Base-by-base conservation (phyloP, 2,113 vertebrate genomes). In the Stegostoma tigrinum region DNA sequence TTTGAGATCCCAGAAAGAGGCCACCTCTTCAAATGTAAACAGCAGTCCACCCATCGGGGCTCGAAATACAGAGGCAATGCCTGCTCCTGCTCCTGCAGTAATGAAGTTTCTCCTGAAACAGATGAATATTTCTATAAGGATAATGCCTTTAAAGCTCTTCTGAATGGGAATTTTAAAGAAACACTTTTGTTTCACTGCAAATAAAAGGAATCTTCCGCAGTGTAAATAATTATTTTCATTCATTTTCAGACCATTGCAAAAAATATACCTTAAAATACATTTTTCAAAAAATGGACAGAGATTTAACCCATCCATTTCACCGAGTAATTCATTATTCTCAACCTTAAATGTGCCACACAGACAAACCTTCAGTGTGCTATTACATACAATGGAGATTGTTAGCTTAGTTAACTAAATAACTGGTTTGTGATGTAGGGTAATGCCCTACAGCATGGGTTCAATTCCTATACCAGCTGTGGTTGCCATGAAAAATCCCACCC, bases 11-110 rank as follows among this genome's bases (percentile, higher is more conserved):
- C 97, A 97, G 34, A 96, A 97, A 0, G 96, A 97, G 72, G 96
- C 96, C n/a, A 97, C 96, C 89, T 97, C 97, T 89, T 96, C 96
- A 23, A 97, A 42, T 0, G 95, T 96, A 95, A 97, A 96, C 1
- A 97, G 96, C 78, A 97, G 96, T 48, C 96, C 96, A 0, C 96
- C 95, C 0, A 96, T 66, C 0, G 96, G 96, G 68, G 96, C 97
- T 70, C 72, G 61, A 86, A 97, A 97, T 8, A 96, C 96, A 0
- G 0, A 96, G 67, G 96, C 96, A 42, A 95, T 96, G 0, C 96
- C 97, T 87, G 96, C 96, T 95, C 83, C 66, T 0, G 95, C 96
- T 0, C 96, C 97, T 95, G 96, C 96, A 0, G 78, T 96, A 95
- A 96, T 89, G 90, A 97, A 97, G 96, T 96, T 96, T 52, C 66